Base-by-base conservation (phyloP, 2,113 vertebrate species). In the Rhipidura dahli region DNA sequence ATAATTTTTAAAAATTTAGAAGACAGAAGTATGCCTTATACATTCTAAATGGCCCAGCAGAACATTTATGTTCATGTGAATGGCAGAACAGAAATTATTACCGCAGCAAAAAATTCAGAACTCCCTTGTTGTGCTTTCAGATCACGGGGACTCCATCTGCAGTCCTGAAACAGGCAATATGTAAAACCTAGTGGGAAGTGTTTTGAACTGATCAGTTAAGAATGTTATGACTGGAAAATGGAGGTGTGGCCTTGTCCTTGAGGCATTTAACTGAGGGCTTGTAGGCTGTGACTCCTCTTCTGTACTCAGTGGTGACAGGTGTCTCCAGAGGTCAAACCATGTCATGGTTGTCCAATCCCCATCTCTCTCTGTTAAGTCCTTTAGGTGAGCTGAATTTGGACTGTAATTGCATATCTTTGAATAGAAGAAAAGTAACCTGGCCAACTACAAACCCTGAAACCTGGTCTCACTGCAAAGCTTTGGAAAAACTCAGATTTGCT, bases 301-400 rank as follows among this genome's bases (percentile, higher is more conserved):
- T 22, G 0, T 18, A 22, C 18, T 23, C 0, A 0, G 23, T 39
- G 26, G 42, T 20, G 24, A 57, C 53, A 45, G 17, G 15, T 39
- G 20, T 81, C 59, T 31, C 26, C 24, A 22, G 49, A 69, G 33
- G 15, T 31, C 49, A 66, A 60, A 30, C 13, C 15, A 10, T 1
- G 0, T 50, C 33, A 20, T 15, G 31, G 54, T 8, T 2, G 3
- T 35, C 6, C 0, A 2, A 37, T 68, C 15, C 11, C 15, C 7
- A 2, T 30, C 39, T 73, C 21, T 59, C 42, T 71, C 28, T 51
- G 8, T 15, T 39, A 20, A 33, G 22, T 47, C 40, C 60, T 17
- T 63, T 31, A 50, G 28, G 22, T n/a, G 17, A 49, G 57, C 63
- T 76, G 49, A 50, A 66, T 6, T 4, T 75, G 42, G n/a, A 31